Evolutionary conservation across 2,113 vertebrate genomes (phyloP).

Genomic region (Psephotus haematonotus): DNA sequence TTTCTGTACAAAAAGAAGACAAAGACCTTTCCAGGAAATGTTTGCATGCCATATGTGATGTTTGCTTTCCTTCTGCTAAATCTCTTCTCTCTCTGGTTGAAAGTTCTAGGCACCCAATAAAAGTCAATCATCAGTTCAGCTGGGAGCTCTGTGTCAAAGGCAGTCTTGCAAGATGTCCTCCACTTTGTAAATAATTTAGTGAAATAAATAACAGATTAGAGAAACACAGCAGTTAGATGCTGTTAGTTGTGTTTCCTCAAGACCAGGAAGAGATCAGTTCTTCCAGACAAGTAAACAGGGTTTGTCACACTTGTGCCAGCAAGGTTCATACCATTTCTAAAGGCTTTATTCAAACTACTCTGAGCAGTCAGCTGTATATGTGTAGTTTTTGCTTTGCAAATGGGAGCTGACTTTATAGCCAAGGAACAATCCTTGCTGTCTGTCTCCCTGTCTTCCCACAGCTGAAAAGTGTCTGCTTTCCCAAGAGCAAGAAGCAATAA

Average conservation of each 20-base stretch:
- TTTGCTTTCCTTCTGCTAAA: not conserved
- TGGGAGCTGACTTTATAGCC: not conserved
- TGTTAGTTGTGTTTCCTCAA: not conserved
- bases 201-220: not conserved
- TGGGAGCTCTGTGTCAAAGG: not conserved
- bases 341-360: not conserved
- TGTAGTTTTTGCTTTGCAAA: not conserved
- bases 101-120: not conserved
- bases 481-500: not conserved
- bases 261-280: not conserved
- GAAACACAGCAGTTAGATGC: not conserved
- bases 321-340: not conserved
- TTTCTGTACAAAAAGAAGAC: not conserved
- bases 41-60: not conserved
- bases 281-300: not conserved
- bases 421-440: not conserved
- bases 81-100: not conserved
- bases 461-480: not conserved
- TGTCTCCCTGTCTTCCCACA: not conserved
- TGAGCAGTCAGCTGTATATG: fast-evolving
- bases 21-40: not conserved
- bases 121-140: not conserved
- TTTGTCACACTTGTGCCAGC: not conserved
- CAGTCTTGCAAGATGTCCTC: not conserved
- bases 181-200: not conserved